A percentile compares a stretch with the other conserved stretches of the same genome.
Conservation (phyloP, 2,797 vertebrate species). For the Saxicola maurus region DNA sequence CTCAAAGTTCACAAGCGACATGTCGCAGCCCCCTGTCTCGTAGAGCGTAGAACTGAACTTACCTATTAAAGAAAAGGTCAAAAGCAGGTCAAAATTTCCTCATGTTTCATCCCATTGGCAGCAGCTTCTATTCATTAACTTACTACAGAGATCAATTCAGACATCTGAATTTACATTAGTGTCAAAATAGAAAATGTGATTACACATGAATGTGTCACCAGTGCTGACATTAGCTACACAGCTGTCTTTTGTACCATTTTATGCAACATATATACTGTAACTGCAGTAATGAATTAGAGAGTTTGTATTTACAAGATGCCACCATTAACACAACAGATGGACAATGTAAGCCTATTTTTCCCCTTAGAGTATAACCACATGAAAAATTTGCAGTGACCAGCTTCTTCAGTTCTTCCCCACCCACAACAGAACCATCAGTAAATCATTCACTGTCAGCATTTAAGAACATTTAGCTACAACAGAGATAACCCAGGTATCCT, state of each 20-base stretch:
- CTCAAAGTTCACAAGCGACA: constrained; percentile 98
- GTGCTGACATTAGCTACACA: background rate
- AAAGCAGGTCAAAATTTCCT: constrained; percentile 32
- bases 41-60: constrained; percentile 94
- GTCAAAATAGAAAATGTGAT: background rate
- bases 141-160: background rate
- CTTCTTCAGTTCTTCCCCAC: background rate
- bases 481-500: background rate
- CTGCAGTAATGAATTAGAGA: background rate
- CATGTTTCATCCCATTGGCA: background rate
- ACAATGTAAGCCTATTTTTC: fast-evolving
- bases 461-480: background rate
- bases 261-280: background rate
- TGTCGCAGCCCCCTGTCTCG: constrained; percentile 92
- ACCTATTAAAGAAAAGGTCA: constrained; percentile 77
- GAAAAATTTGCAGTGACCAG: background rate
- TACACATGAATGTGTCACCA: background rate
- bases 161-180: background rate
- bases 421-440: background rate
- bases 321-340: background rate
- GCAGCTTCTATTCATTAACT: constrained; percentile 6
- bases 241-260: background rate
- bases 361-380: background rate
- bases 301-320: background rate
- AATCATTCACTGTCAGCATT: background rate